These are phyloP conservation scores for Amblyornis subalaris DNA, from an alignment of 2,113 vertebrate genomes.

Conservation along the genomic window DNA sequence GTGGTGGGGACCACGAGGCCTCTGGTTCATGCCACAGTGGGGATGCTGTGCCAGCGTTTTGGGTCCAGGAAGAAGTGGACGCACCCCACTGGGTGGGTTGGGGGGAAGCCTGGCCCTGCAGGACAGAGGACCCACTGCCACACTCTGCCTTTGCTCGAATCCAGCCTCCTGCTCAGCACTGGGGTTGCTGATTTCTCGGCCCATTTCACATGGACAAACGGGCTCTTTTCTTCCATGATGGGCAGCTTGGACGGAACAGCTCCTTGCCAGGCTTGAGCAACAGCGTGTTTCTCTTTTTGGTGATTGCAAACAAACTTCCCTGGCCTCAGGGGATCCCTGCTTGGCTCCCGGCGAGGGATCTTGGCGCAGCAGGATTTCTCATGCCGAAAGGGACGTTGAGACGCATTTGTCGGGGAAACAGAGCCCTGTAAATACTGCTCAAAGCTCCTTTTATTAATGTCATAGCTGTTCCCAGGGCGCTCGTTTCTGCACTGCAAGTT, in stretches of 20 bases:
- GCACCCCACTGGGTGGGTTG: fast-evolving
- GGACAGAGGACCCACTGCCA: fast-evolving
- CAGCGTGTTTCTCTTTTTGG: not conserved
- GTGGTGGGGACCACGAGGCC: too few species aligned
- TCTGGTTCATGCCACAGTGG: fast-evolving
- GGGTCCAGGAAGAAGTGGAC: not conserved
- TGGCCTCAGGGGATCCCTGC: not conserved
- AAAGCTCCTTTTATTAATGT: not conserved
- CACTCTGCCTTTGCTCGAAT: not conserved
- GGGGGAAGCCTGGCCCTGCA: not conserved
- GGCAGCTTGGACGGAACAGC: not conserved
- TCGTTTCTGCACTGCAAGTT: fast-evolving
- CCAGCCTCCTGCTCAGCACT: fast-evolving
- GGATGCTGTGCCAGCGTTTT: not conserved
- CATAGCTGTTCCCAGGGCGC: not conserved
- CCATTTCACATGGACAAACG: not conserved
- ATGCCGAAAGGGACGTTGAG: not conserved
- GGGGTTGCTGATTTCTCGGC: fast-evolving
- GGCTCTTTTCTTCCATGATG: not conserved
- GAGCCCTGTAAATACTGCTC: not conserved
- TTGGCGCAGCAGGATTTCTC: not conserved
- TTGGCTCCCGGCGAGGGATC: not conserved
- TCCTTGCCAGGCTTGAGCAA: not conserved
- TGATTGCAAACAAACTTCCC: not conserved
- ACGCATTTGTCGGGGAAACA: not conserved